Base-by-base conservation (phyloP, 2,113 vertebrate genomes). In the Oryzias celebensis region DNA sequence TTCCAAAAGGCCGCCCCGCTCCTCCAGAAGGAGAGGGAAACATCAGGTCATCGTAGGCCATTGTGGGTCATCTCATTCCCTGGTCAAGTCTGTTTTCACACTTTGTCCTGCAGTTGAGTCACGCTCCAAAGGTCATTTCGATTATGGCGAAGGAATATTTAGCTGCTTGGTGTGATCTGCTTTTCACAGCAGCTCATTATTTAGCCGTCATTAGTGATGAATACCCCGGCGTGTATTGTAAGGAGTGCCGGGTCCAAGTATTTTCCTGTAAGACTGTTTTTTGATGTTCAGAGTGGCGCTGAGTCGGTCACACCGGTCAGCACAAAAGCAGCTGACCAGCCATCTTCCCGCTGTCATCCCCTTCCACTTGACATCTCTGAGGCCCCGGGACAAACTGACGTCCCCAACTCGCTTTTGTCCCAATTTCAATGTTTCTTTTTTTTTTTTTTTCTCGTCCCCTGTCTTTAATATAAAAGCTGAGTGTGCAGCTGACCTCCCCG, bases 251-350 rank as follows among this genome's bases (percentile, higher is more conserved):
- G 13, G 17, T 44, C 46, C 41, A 7, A 60, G 41, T 62, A 23
- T 69, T 68, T 62, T 36, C 16, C 52, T 16, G 52, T 56, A 24
- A 61, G 57, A 10, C 3, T 3, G 16, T 50, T 41, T 61, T 50
- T 65, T 59, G 63, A 46, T 56, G 42, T 67, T 66, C 36, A 66
- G 45, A 71, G 72, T 62, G 69, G 49, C 70, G 50, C 54, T 13
- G 5, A 57, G 78, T 80, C 82, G 67, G 51, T 69, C 41, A 13
- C 62, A 53, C 68, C 75, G 4, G 69, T 88, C 84, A 81, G 85
- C 87, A 79, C 48, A 85, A 87, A 87, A 79, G 18, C 84, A 82
- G 84, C 86, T 86, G 83, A 90, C 71, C 83, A 69, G 28, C 60
- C 53, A 66, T 79, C 74, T 80, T 79, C 61, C 45, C 41, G 71